A percentile compares a stretch with the other conserved stretches of the same genome.
phyloP scores from a whole-genome alignment of 2,888 invertebrate genomes.

The Diplazon laetatorius region DNA sequence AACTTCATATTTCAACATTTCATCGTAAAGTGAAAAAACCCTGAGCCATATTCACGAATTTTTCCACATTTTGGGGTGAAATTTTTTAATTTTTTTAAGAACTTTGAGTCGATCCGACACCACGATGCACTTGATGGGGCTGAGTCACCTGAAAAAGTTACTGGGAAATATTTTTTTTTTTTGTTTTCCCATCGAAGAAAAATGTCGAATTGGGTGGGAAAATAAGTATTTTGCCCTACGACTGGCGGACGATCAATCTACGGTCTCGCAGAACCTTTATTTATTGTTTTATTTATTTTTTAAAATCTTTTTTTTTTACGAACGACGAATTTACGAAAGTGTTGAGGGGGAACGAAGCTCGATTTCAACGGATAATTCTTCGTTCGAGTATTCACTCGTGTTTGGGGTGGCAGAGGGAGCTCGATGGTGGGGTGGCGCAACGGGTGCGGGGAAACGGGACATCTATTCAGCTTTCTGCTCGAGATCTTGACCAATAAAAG shows the following conservation, averaged over 20 bases:
- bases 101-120: no score
- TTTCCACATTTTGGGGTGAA: no score
- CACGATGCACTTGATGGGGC: no score
- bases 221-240: neutral
- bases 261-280: conserved; percentile 1
- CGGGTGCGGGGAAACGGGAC: conserved; percentile 10
- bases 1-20: no score
- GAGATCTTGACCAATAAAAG: conserved; percentile 80
- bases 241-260: conserved; percentile 25
- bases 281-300: no score
- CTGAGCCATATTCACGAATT: no score
- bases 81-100: no score
- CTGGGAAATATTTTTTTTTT: neutral
- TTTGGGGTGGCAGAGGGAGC: conserved; percentile 2
- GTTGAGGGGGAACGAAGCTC: neutral
- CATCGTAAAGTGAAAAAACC: no score
- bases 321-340: neutral
- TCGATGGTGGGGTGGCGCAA: neutral
- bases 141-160: no score
- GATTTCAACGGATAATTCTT: conserved; percentile 50
- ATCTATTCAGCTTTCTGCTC: conserved; percentile 71
- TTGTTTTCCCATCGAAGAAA: neutral
- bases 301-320: no score
- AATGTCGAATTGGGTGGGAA: conserved; percentile 2
- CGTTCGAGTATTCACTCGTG: conserved; percentile 65